These are phyloP conservation scores for Drosophila baimaii DNA, from an alignment of 1,140 invertebrate species.

Conservation along the genomic window DNA sequence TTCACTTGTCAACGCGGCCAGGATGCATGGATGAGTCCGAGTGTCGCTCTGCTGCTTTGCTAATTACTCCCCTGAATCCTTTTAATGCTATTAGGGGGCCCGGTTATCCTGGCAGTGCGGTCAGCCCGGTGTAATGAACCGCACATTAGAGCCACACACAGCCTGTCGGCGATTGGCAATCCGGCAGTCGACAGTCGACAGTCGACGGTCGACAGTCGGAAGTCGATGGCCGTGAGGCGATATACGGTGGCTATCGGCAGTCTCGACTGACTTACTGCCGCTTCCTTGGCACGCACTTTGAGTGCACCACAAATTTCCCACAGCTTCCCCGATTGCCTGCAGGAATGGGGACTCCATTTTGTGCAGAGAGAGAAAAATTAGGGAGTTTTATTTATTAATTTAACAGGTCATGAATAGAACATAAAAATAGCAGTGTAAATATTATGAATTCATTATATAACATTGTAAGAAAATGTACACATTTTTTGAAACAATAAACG, in stretches of 20 bases:
- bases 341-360: conserved; percentile 1
- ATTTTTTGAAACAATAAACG: too few relatives aligned
- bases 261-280: conserved; percentile 68
- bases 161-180: conserved; percentile 29
- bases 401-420: too few relatives aligned
- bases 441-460: too few relatives aligned
- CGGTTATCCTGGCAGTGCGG: conserved; percentile 43
- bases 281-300: conserved; percentile 63
- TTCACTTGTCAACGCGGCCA: conserved; percentile 36
- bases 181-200: conserved; percentile 39
- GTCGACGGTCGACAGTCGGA: conserved; percentile 32
- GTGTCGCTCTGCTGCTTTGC: conserved; percentile 57
- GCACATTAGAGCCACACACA: conserved; percentile 56
- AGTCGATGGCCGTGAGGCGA: conserved; percentile 27
- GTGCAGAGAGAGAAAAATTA: neutral
- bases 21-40: conserved; percentile 36
- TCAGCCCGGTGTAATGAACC: conserved; percentile 76
- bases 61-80: conserved; percentile 80
- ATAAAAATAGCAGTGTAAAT: too few relatives aligned
- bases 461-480: too few relatives aligned
- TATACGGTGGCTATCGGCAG: conserved; percentile 14
- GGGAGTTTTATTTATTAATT: neutral
- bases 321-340: neutral
- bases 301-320: conserved; percentile 51
- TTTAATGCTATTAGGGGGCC: conserved; percentile 72